Base-by-base conservation (phyloP, 2,113 vertebrate species). In the Solea solea region DNA sequence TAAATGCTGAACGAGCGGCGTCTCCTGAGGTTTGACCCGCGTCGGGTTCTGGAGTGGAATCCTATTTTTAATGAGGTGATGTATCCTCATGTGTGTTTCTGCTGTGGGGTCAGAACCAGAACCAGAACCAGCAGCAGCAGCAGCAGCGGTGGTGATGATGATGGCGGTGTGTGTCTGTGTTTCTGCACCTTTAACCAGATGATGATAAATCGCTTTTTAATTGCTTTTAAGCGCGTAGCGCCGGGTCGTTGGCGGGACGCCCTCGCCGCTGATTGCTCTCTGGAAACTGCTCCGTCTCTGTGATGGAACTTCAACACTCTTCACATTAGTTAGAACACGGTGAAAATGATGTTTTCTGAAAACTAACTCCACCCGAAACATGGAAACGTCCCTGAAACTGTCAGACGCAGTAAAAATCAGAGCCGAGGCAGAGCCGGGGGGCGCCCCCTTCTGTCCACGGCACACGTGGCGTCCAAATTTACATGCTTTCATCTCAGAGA, bases 161-260 rank as follows among this genome's bases (percentile, higher is more conserved):
- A 12, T 9, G 77, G 73, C 80, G 80, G 86, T 88, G 76, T 69
- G 87, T 51, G 86, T 50, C 83, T 89, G 90, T 85, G 89, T 88
- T 88, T 83, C 78, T 81, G 87, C 86, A 87, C 88, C 84, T 91
- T 72, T 62, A 72, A 82, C 82, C 48, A 62, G 71, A 78, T 14
- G 13, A 77, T 80, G 80, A 90, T 85, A 83, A 91, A 90, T 86
- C 1, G 72, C 68, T 72, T 86, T 91, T 89, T 90, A 89, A 91
- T 88, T 84, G 82, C 80, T 85, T 79, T 77, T 88, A 88, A 90
- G 88, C 55, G 78, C 82, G 86, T 72, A 74, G 51, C 55, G 14
- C 4, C 14, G 15, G 73, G 71, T 74, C 75, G 66, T 61, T 74
- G 65, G 80, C 69, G n/a, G 65, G 55, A 62, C 3, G 78, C 78